Percentiles rank a stretch among this genome's conserved stretches.
Evolutionary conservation across 2,797 vertebrate genomes (phyloP).

Genomic region (Yasuhikotakia modesta): DNA sequence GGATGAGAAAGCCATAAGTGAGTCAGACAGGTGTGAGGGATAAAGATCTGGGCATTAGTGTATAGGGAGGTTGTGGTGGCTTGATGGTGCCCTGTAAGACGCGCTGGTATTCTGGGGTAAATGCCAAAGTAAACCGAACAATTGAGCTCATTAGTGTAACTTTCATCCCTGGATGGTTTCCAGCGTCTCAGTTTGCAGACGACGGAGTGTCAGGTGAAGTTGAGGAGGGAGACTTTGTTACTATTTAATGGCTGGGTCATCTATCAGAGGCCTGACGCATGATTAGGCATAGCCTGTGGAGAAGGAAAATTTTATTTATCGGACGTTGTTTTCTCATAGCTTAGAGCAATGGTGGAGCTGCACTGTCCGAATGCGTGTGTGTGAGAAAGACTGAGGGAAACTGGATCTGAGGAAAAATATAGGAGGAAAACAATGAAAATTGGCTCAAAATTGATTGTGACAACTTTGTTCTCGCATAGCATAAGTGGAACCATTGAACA

Average conservation of each 20-base stretch:
- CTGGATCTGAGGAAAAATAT: too few species aligned
- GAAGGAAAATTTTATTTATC: not conserved
- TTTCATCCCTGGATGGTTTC: conserved; percentile 68
- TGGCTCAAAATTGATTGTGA: too few species aligned
- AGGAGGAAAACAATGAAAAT: too few species aligned
- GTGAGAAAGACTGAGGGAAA: too few species aligned
- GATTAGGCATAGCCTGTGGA: conserved; percentile 28
- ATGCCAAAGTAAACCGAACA: conserved; percentile 60
- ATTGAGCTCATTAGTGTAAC: conserved; percentile 74
- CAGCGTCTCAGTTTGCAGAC: conserved; percentile 69
- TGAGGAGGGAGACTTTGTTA: conserved; percentile 68
- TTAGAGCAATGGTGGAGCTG: too few species aligned
- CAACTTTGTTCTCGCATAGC: too few species aligned
- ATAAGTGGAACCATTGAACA: too few species aligned
- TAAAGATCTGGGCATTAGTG: conserved; percentile 6
- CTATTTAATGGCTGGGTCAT: conserved; percentile 76
- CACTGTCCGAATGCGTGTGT: not conserved
- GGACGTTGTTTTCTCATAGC: not conserved
- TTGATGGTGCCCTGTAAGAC: conserved; percentile 51
- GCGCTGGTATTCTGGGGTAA: conserved; percentile 65
- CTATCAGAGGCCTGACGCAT: conserved; percentile 66
- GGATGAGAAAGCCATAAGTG: not conserved
- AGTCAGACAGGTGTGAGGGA: conserved; percentile 3
- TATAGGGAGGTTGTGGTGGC: conserved; percentile 27
- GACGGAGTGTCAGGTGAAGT: conserved; percentile 54